Evolutionary conservation across 2,797 vertebrate genomes (phyloP), one percentile per base, ranked within the genome.

Genomic region (Falco cherrug): DNA sequence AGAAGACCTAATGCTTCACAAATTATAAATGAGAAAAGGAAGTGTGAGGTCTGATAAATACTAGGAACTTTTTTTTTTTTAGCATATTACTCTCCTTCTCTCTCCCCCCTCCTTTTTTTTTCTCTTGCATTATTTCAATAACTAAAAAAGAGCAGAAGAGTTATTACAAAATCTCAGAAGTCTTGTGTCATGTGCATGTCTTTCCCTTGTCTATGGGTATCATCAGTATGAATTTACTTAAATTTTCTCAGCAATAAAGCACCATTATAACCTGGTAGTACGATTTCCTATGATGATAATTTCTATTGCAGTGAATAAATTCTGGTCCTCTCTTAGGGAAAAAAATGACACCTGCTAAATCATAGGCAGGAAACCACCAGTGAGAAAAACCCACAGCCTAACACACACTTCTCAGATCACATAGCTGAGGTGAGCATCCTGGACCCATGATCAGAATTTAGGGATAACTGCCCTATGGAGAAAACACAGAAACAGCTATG

Each of bases 391-490:
- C 6, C 13, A 13, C 6, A 35, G 35, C 5, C 9, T 33, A 47
- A 47, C 15, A 59, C 5, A 2, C 2, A 4, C 8, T 87, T 43
- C 33, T 74, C 5, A 3, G 7, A 60, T 80, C 1, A 0, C 0
- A 1, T 10, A 57, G 8, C 15, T 61, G n/a, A 53, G 8, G 10
- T 5, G 3, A 73, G 16, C 4, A 24, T 47, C 18, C 48, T 47
- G 31, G 11, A 53, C 18, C 18, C 5, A 3, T 21, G 29, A 61
- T 53, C 47, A 60, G 43, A 67, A 70, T 37, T 14, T 31, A 57
- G 22, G 18, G 37, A 47, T 16, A 65, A 7, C 28, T 91, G 37
- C 18, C 6, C 21, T 20, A 10, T 31, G 33, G 29, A 51, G 25
- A 77, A 91, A 71, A 61, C 10, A 16, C 0, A 64, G 20, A 14